Evolutionary conservation across 2,113 vertebrate genomes (phyloP).

Genomic region (Empidonax traillii): DNA sequence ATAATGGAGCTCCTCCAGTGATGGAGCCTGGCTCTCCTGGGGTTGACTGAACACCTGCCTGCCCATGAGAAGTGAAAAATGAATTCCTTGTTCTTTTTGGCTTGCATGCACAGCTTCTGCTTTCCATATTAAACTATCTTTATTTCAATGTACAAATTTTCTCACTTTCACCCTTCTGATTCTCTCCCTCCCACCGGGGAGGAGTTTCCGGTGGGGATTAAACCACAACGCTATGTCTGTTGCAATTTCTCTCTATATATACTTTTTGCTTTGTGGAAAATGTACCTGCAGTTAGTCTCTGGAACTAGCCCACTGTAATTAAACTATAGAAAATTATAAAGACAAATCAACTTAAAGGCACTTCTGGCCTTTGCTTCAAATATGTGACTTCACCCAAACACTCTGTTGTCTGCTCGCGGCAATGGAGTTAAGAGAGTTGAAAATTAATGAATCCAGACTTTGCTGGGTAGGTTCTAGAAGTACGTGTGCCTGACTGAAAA

Average conservation of each 20-base stretch:
- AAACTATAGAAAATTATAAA: neutral
- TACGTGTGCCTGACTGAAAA: neutral
- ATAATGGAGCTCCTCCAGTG: neutral
- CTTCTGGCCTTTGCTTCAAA: neutral
- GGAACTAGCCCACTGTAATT: neutral
- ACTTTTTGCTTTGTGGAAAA: neutral
- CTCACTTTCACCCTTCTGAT: neutral
- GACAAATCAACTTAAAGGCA: neutral
- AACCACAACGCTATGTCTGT: neutral
- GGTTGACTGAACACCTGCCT: neutral
- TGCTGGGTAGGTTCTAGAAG: neutral
- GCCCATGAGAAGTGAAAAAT: neutral
- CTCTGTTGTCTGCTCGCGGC: neutral
- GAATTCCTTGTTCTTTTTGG: neutral
- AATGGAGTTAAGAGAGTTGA: neutral
- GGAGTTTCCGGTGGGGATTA: neutral
- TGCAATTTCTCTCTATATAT: neutral
- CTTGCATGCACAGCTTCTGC: neutral
- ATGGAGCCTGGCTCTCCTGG: neutral
- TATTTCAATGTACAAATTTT: neutral
- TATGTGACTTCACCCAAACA: neutral
- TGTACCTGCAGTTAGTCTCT: neutral
- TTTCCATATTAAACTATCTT: neutral
- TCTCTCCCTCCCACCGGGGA: neutral
- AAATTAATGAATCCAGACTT: neutral